Conservation (phyloP, 2,113 vertebrate species). For the Panthera uncia region DNA sequence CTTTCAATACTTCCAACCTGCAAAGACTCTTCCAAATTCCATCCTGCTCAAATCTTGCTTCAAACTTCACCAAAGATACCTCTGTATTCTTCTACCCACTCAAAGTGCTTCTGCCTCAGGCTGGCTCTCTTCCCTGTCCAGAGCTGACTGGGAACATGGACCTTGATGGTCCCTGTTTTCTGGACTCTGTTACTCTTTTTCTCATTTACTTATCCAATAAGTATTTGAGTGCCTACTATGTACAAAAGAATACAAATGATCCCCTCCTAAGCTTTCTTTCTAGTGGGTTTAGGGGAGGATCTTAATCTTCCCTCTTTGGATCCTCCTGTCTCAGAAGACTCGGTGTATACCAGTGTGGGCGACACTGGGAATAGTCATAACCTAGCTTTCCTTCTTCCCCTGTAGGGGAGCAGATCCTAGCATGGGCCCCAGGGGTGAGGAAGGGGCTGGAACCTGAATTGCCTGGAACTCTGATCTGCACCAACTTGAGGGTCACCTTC, state of each 20-base stretch:
- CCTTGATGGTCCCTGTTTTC: background rate
- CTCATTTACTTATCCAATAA: conserved; percentile 22
- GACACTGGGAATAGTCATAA: background rate
- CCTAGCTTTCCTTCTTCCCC: background rate
- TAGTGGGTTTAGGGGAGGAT: background rate
- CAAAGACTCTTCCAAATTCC: background rate
- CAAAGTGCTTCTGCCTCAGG: background rate
- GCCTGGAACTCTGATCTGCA: conserved; percentile 91
- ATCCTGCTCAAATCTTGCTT: background rate
- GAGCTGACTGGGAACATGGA: background rate
- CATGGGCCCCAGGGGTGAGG: conserved; percentile 72
- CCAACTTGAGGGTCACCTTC: conserved; percentile 92
- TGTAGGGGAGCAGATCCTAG: conserved; percentile 80
- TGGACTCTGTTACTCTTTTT: background rate
- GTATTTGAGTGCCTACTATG: background rate
- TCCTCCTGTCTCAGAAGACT: background rate
- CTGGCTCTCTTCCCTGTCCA: background rate
- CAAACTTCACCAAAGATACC: background rate
- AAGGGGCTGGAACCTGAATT: conserved; percentile 75
- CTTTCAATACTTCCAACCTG: background rate
- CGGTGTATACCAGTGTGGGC: background rate
- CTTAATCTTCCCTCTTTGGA: conserved; percentile 34
- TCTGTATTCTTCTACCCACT: background rate
- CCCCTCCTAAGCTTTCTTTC: background rate
- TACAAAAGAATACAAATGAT: background rate